Conservation (phyloP, 2,113 vertebrate genomes). For the Ammodytes dubius region DNA sequence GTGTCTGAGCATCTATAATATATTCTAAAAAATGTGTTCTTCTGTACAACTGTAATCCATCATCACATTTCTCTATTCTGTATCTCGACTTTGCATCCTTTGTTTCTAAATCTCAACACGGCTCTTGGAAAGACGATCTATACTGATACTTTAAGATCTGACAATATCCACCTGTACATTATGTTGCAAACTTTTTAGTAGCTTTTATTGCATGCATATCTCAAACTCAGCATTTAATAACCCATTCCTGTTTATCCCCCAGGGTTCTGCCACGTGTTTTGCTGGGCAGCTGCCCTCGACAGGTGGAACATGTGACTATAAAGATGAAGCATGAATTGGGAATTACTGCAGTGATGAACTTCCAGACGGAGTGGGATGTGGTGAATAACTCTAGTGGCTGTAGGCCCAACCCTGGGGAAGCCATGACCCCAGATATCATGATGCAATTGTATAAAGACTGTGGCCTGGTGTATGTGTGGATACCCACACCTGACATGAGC, state of each 20-base stretch:
- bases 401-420: constrained; percentile 84
- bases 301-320: constrained; percentile 92
- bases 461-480: constrained; percentile 93
- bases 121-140: neutral
- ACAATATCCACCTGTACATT: neutral
- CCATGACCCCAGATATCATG: constrained; percentile 91
- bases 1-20: neutral
- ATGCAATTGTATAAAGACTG: constrained; percentile 91
- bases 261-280: constrained; percentile 95
- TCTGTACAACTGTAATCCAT: neutral
- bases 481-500: constrained; percentile 98
- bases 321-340: constrained; percentile 95
- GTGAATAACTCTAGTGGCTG: constrained; percentile 94
- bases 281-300: constrained; percentile 97
- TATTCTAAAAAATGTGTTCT: too few relatives aligned
- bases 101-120: neutral
- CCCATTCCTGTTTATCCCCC: constrained; percentile 29
- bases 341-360: constrained; percentile 96
- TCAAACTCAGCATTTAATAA: neutral
- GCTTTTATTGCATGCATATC: neutral
- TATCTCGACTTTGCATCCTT: neutral
- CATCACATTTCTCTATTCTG: neutral
- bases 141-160: neutral
- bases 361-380: constrained; percentile 95
- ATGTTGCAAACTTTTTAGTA: neutral